Percentiles rank a stretch among this genome's conserved stretches.
phyloP scores from a whole-genome alignment of 2,888 invertebrate genomes.

The Parelbella ahira region DNA sequence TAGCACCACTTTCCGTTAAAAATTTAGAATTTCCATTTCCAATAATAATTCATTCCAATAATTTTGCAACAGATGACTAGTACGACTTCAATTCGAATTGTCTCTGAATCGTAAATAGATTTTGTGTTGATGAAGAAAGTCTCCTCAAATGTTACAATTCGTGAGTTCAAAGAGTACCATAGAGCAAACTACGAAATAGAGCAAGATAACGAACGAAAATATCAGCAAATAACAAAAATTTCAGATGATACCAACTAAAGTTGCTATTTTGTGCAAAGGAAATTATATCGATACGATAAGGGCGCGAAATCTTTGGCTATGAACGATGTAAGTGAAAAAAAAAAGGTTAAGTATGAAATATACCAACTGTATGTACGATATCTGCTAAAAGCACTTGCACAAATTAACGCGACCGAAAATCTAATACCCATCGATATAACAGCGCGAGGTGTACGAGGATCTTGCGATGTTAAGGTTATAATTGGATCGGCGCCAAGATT shows the following conservation, averaged over 20 bases:
- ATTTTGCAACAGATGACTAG: constrained; percentile 47
- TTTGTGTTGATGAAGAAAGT: not conserved
- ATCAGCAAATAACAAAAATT: no score
- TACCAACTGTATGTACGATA: no score
- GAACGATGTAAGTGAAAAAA: no score
- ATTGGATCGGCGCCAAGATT: constrained; percentile 24
- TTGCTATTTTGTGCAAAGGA: no score
- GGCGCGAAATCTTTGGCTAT: no score
- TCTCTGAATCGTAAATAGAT: constrained; percentile 15
- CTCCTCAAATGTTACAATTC: no score
- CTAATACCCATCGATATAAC: constrained; percentile 1
- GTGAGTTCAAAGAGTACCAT: no score
- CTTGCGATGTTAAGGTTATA: constrained; percentile 13
- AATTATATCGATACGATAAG: no score
- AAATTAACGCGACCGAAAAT: not conserved
- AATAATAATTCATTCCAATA: constrained; percentile 29
- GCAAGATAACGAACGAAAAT: no score
- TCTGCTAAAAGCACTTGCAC: not conserved
- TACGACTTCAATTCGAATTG: constrained; percentile 37
- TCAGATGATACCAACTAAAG: no score
- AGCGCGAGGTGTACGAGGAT: not conserved
- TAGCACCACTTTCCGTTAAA: constrained; percentile 44
- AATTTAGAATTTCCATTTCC: constrained; percentile 31
- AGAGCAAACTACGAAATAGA: no score
- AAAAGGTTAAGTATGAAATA: no score